Conservation (phyloP, 1,140 invertebrate species). For the Planococcus citri region DNA sequence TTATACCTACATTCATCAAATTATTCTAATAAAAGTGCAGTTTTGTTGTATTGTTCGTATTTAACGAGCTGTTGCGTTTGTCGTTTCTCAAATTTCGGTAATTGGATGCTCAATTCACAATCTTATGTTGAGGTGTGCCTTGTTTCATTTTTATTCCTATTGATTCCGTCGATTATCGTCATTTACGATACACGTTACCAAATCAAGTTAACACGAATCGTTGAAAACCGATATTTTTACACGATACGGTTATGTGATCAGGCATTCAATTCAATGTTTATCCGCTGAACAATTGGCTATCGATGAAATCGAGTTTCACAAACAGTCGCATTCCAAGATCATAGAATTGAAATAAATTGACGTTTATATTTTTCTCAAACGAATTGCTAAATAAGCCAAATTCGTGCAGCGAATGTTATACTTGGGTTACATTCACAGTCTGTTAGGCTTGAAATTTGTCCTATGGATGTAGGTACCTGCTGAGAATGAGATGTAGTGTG, state of each 20-base stretch:
- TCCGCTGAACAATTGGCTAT: not conserved
- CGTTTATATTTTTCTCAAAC: too few relatives aligned
- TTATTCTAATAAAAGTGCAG: slow-evolving; percentile 8
- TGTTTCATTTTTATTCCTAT: not conserved
- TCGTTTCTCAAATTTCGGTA: not conserved
- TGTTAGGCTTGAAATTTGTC: too few relatives aligned
- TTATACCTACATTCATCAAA: too few relatives aligned
- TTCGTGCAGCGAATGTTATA: too few relatives aligned
- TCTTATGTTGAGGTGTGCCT: not conserved
- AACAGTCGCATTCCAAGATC: too few relatives aligned
- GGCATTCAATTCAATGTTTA: not conserved
- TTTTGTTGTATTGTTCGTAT: not conserved
- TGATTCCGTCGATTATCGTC: not conserved
- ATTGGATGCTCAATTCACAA: not conserved
- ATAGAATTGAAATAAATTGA: too few relatives aligned
- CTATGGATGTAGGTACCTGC: too few relatives aligned
- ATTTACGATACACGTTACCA: not conserved
- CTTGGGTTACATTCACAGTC: too few relatives aligned
- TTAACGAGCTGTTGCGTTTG: not conserved
- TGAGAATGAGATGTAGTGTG: too few relatives aligned
- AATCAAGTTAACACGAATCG: not conserved
- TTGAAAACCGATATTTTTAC: not conserved
- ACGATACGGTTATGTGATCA: not conserved
- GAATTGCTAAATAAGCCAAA: too few relatives aligned
- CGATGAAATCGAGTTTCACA: too few relatives aligned